Evolutionary conservation across 2,113 vertebrate genomes (phyloP), one percentile per base, ranked within the genome.

Genomic region (Furnarius figulus): DNA sequence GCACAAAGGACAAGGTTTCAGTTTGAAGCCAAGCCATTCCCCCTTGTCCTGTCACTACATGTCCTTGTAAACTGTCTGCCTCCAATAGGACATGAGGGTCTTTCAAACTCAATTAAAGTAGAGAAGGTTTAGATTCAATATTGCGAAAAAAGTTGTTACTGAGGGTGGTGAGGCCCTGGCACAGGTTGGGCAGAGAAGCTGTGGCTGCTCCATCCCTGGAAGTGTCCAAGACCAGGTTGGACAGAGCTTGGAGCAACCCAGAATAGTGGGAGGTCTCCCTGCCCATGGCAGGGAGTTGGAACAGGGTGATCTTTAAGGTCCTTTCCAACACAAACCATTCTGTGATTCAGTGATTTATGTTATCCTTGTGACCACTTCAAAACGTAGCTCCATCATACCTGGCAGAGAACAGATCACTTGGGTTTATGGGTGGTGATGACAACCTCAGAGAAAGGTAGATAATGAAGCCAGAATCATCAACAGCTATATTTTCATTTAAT

Each of bases 291-390:
- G 33, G 13, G 21, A 3, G 3, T 27, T 13, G 53, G 12, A 1
- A 47, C 0, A 0, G 5, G 10, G 4, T 27, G 11, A 2, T 3
- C 9, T 70, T 35, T 76, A 20, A 31, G 9, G 6, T 62, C 39
- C 11, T 14, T 82, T 25, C 30, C 63, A 55, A 19, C 13, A 20
- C 61, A 53, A 75, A n/a, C 12, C 25, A 17, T 35, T 27, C 79
- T 6, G 6, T 22, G 17, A n/a, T 40, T 70, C 40, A 18, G 1
- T 23, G 11, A 35, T 83, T 70, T 15, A 9, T 3, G 0, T 37
- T 33, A 62, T 11, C 20, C 14, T 47, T 89, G 37, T 78, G 74
- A 53, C 11, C 40, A 37, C 37, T 76, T 70, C 17, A 27, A 68
- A 87, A 61, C 19, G 46, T 9, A 47, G 9, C 13, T 53, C 16